Conservation (phyloP, 2,797 vertebrate species). For the Onychomys arenicola region DNA sequence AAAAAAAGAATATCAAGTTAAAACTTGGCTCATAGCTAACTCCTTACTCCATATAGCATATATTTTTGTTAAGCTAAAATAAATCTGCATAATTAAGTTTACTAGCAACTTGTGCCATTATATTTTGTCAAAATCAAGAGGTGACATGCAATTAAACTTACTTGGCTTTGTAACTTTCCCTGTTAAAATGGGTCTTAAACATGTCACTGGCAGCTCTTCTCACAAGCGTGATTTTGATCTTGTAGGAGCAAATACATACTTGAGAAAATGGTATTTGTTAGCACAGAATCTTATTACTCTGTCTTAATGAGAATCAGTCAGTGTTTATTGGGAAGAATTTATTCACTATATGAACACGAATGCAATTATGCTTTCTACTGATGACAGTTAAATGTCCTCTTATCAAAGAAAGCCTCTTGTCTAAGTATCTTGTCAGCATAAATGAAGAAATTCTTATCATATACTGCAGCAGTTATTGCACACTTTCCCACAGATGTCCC, state of each 20-base stretch:
- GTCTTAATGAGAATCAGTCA: constrained; percentile 83
- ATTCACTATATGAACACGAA: constrained; percentile 63
- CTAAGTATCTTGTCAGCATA: constrained; percentile 38
- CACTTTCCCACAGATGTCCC: background rate
- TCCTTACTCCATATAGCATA: constrained; percentile 78
- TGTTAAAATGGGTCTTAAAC: constrained; percentile 76
- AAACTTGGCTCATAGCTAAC: constrained; percentile 78
- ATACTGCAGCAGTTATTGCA: background rate
- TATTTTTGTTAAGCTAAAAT: constrained; percentile 83
- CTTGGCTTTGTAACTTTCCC: constrained; percentile 76
- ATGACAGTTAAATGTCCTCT: constrained; percentile 31
- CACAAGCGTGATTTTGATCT: constrained; percentile 69
- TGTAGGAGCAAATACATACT: constrained; percentile 64
- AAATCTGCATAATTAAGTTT: constrained; percentile 86
- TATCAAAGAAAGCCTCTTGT: constrained; percentile 42
- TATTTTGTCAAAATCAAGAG: constrained; percentile 82
- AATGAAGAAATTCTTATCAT: constrained; percentile 37
- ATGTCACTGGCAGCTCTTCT: constrained; percentile 72
- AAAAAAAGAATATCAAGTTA: constrained; percentile 71
- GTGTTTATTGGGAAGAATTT: constrained; percentile 75
- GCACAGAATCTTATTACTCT: constrained; percentile 59
- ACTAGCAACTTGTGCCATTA: constrained; percentile 83
- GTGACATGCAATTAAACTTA: constrained; percentile 78
- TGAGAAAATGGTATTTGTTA: constrained; percentile 75
- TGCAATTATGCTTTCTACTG: constrained; percentile 56